Percentiles rank a stretch among this genome's conserved stretches.
Conservation (phyloP, 2,113 vertebrate genomes). For the Lepisosteus osseus region DNA sequence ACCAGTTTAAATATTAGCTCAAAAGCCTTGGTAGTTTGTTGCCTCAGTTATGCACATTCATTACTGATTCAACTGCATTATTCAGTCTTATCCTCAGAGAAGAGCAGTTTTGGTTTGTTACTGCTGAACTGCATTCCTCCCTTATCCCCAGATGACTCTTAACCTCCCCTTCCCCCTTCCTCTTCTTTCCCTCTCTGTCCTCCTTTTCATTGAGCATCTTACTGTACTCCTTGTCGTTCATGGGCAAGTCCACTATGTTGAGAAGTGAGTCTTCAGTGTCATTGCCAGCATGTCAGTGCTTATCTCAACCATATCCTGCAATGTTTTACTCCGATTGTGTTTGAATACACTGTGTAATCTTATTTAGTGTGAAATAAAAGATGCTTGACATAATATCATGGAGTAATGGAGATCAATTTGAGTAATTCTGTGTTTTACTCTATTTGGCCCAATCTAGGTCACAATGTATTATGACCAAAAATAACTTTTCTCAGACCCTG, state of each 20-base stretch:
- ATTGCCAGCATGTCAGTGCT: constrained; percentile 9
- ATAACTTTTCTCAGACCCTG: no score
- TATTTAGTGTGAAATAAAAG: constrained; percentile 15
- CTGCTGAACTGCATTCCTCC: constrained; percentile 5
- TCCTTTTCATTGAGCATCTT: not conserved
- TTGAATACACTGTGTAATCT: constrained; percentile 6
- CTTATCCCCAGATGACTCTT: not conserved
- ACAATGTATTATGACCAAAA: no score
- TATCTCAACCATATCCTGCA: constrained; percentile 32
- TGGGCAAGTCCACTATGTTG: no score
- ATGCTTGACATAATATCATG: constrained; percentile 22
- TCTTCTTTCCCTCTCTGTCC: constrained; percentile 9
- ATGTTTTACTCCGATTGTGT: constrained; percentile 30
- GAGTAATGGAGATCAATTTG: constrained; percentile 9
- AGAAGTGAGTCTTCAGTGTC: not conserved
- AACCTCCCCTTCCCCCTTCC: not conserved
- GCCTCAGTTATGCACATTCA: no score
- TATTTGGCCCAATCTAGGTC: not conserved
- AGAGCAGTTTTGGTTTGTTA: not conserved
- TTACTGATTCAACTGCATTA: no score
- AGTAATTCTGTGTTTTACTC: not conserved
- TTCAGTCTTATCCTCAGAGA: no score
- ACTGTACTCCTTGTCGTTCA: no score
- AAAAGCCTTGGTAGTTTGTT: no score
- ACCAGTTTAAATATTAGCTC: no score